Conservation (phyloP, 2,797 vertebrate genomes). For the Aselliscus stoliczkanus region DNA sequence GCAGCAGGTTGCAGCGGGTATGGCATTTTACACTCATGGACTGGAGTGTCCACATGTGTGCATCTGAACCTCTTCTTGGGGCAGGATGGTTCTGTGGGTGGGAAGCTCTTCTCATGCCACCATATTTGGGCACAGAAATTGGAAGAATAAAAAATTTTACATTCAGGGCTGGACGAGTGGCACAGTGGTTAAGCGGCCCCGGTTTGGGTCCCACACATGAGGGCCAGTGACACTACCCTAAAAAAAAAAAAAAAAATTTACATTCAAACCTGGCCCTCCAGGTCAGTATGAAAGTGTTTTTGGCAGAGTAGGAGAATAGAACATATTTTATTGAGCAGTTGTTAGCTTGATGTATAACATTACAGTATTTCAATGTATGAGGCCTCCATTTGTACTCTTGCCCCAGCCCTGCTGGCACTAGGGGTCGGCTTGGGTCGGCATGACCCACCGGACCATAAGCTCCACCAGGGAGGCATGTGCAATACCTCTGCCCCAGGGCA, state of each 20-base stretch:
- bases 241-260: too few species aligned
- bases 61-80: not conserved
- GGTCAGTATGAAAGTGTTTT: not conserved
- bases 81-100: not conserved
- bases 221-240: too few species aligned
- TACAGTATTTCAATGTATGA: not conserved
- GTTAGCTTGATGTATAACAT: conserved; percentile 29
- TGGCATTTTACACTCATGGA: not conserved
- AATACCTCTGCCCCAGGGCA: not conserved
- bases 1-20: not conserved
- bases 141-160: not conserved
- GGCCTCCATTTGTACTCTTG: not conserved
- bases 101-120: not conserved
- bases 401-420: not conserved
- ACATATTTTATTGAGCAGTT: conserved; percentile 56
- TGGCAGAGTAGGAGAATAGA: conserved; percentile 52
- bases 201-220: too few species aligned
- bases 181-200: too few species aligned
- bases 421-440: not conserved
- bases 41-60: too few species aligned
- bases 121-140: rapidly evolving
- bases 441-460: rapidly evolving
- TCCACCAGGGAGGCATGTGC: not conserved
- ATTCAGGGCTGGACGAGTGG: too few species aligned
- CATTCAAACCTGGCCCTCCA: not conserved